A percentile compares a stretch with the other conserved stretches of the same genome.
Evolutionary conservation across 35 echinoderm and acorn worm genomes (phyloP).

Genomic region (Eucidaris tribuloides): DNA sequence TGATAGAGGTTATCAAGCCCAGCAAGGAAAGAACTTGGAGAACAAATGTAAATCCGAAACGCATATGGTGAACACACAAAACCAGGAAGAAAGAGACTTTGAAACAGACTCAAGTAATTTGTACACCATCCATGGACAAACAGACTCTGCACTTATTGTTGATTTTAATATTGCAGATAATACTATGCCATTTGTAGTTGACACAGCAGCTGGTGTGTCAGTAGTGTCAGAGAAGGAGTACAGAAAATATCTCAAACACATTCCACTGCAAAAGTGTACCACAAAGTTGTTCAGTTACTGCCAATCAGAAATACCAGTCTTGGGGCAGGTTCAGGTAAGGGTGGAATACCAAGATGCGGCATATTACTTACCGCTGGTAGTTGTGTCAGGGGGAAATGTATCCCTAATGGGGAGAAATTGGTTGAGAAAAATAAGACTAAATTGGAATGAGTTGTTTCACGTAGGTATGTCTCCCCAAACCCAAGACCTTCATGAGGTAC

Average conservation of each 20-base stretch:
- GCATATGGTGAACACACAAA: background rate
- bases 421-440: conserved; percentile 12
- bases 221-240: conserved; percentile 21
- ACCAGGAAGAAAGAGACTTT: conserved; percentile 6
- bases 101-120: background rate
- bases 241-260: background rate
- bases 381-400: conserved; percentile 32
- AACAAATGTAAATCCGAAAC: conserved; percentile 1
- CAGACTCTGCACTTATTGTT: background rate
- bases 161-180: background rate
- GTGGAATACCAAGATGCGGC: background rate
- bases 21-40: background rate
- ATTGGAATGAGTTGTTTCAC: conserved; percentile 23
- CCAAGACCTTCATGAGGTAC: background rate
- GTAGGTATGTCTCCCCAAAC: background rate
- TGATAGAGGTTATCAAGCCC: background rate
- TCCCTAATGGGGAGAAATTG: conserved; percentile 40
- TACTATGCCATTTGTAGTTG: conserved; percentile 27
- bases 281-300: conserved; percentile 23
- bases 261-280: conserved; percentile 8
- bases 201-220: conserved; percentile 22
- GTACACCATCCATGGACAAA: background rate
- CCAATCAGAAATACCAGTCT: background rate
- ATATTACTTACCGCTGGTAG: conserved; percentile 26
- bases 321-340: conserved; percentile 24